Evolutionary conservation across 1,140 invertebrate genomes (phyloP).

Genomic region (Sitobion miscanthi): DNA sequence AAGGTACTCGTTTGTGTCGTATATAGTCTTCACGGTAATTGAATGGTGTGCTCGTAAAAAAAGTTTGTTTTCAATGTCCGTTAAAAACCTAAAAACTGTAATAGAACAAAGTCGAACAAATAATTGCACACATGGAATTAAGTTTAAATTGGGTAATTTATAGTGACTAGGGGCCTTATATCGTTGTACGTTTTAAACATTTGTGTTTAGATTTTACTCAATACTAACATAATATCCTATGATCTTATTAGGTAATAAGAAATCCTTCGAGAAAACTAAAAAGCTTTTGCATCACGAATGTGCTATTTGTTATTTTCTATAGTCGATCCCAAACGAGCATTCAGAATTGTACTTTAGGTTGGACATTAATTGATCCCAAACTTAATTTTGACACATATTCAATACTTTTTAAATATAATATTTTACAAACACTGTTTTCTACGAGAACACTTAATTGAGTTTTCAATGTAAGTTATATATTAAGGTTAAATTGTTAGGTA

Average conservation of each 20-base stretch:
- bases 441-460: not conserved
- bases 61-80: not conserved
- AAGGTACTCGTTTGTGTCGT: not conserved
- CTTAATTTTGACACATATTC: not conserved
- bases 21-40: not conserved
- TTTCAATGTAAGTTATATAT: not conserved
- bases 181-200: not conserved
- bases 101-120: slow-evolving; percentile 1
- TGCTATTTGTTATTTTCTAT: not conserved
- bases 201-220: not conserved
- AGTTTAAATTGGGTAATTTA: slow-evolving; percentile 5
- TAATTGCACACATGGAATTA: not conserved
- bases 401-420: not conserved
- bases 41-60: not conserved
- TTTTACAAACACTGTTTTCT: not conserved
- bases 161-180: not conserved
- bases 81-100: not conserved
- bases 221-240: not conserved
- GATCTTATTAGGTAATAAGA: not conserved
- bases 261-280: not conserved
- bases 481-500: not conserved
- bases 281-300: not conserved
- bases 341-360: not conserved
- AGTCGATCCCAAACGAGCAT: not conserved
- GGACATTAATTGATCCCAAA: not conserved